phyloP scores from a whole-genome alignment of 2,797 vertebrate species.

The Catostomus latipinnis region DNA sequence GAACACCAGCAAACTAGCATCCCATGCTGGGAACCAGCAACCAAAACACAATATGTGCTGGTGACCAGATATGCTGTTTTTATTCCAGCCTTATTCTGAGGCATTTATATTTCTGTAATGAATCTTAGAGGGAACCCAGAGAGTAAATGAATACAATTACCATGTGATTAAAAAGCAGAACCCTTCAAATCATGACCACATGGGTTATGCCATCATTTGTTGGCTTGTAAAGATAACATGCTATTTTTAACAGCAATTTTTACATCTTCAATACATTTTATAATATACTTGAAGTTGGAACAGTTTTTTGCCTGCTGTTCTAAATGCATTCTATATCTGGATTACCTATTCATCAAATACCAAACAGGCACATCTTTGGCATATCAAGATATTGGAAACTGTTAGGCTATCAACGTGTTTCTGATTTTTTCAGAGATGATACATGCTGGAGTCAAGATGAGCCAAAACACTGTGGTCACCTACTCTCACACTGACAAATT shows the following conservation, averaged over 20 bases:
- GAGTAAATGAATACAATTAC: not conserved
- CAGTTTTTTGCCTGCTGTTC: not conserved
- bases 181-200: not conserved
- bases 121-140: not conserved
- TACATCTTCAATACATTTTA: not conserved
- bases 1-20: no score
- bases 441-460: not conserved
- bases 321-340: not conserved
- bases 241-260: not conserved
- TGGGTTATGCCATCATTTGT: not conserved
- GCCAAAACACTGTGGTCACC: conserved; percentile 29
- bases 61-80: no score
- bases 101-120: not conserved
- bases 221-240: not conserved
- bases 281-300: not conserved
- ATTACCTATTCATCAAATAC: not conserved
- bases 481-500: conserved; percentile 19
- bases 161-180: not conserved
- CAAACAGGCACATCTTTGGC: conserved; percentile 5
- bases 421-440: not conserved
- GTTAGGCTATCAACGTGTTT: not conserved
- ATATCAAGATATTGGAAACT: conserved; percentile 12
- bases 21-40: no score
- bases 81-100: not conserved
- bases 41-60: no score